phyloP scores from a whole-genome alignment of 2,888 invertebrate species.

The Ectropis crepuscularia region DNA sequence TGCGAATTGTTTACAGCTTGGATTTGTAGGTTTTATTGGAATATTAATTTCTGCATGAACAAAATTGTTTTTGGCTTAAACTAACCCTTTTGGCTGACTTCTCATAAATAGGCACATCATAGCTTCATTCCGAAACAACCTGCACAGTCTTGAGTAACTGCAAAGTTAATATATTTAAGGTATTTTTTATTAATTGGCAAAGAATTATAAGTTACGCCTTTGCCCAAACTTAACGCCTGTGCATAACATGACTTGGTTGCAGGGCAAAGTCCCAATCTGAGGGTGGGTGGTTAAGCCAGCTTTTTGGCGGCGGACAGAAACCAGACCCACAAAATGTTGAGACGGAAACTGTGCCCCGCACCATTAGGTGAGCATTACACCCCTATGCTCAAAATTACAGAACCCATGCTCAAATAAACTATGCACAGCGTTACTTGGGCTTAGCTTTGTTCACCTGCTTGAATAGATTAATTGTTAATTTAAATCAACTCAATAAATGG shows the following conservation, averaged over 20 bases:
- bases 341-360: constrained; percentile 70
- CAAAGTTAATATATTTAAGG: too few relatives aligned
- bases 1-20: constrained; percentile 18
- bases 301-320: constrained; percentile 79
- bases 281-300: constrained; percentile 86
- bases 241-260: constrained; percentile 72
- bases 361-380: constrained; percentile 75
- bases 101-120: too few relatives aligned
- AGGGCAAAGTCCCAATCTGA: constrained; percentile 77
- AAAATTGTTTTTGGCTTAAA: background rate
- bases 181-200: background rate
- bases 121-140: background rate
- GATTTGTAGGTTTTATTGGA: background rate
- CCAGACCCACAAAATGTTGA: constrained; percentile 62
- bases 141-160: too few relatives aligned
- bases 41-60: constrained; percentile 6
- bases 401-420: background rate
- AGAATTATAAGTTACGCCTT: constrained; percentile 5
- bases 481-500: too few relatives aligned
- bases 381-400: constrained; percentile 14
- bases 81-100: constrained; percentile 7
- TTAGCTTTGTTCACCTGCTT: background rate
- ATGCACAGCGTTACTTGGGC: constrained; percentile 3
- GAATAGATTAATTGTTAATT: background rate
- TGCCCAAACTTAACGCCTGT: constrained; percentile 24